Conservation (phyloP, 1,140 invertebrate species). For the Drosophila gunungcola region DNA sequence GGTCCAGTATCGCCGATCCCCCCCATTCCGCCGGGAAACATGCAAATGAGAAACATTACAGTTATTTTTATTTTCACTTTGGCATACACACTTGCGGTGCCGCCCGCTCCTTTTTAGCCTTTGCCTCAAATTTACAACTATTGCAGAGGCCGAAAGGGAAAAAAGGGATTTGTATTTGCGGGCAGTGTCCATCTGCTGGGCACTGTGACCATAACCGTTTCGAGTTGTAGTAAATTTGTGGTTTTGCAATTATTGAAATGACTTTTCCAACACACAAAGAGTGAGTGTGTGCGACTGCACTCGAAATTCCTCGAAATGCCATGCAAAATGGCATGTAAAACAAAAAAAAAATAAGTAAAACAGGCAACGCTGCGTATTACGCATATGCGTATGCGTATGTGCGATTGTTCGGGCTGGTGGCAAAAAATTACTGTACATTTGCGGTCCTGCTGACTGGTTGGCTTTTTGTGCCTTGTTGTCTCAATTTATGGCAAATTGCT, state of each 20-base stretch:
- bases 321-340: conserved; percentile 25
- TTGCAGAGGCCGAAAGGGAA: conserved; percentile 11
- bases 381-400: conserved; percentile 62
- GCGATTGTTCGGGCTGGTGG: conserved; percentile 54
- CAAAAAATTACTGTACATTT: conserved; percentile 81
- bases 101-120: conserved; percentile 11
- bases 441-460: conserved; percentile 71
- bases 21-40: conserved; percentile 17
- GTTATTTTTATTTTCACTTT: conserved; percentile 80
- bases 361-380: conserved; percentile 56
- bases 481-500: conserved; percentile 83
- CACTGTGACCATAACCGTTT: conserved; percentile 64
- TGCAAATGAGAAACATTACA: conserved; percentile 82
- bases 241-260: conserved; percentile 85
- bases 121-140: conserved; percentile 70
- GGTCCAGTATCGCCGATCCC: conserved; percentile 4
- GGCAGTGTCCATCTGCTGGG: conserved; percentile 52
- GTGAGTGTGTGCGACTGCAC: conserved; percentile 23
- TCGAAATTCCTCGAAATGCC: conserved; percentile 65
- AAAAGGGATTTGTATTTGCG: conserved; percentile 73
- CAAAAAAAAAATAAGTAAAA: conserved; percentile 5
- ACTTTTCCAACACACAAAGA: conserved; percentile 56
- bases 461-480: conserved; percentile 81
- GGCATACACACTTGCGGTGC: conserved; percentile 73
- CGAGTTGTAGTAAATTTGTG: conserved; percentile 84